Base-by-base conservation (phyloP, 1,140 invertebrate species). In the Cydia amplana region DNA sequence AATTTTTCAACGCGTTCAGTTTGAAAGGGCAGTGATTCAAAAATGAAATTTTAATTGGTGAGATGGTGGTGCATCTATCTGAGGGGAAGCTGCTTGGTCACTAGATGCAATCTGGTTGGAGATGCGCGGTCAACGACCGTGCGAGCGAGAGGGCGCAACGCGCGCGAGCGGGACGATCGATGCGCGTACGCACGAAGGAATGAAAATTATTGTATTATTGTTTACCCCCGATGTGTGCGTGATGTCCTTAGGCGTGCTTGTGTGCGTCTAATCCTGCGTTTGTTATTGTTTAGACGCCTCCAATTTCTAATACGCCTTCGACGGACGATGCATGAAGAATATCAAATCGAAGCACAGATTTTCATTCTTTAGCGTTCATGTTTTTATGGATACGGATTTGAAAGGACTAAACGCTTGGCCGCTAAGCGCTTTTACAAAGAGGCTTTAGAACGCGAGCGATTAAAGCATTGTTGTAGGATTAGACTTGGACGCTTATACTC, bases 101-200 rank as follows among this genome's bases (percentile, higher is more conserved):
- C 86, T 92, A 91, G 89, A 92, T 92, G 91, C 91, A 91, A 92
- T 92, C 89, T 91, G 83, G 86, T 87, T 84, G 79, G 86, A 91
- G 89, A 91, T 91, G 89, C 75, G 79, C 85, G 91, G 89, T 91
- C 91, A 85, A 79, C 82, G 90, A 90, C 89, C 89, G 83, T 73
- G 82, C 75, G 84, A 92, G 82, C 49, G 83, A 79, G 86, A 91
- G 73, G 77, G 77, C 76, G 76, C 65, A 82, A 87, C 74, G 79
- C 72, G 85, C 76, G 75, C 75, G 85, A 87, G 74, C 74, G 85
- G 65, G 82, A 91, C 80, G 75, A 77, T 81, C 82, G 84, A 87
- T 91, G 91, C 88, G 88, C 89, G 89, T 92, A 92, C 91, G 87
- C 90, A 91, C 87, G 88, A 90, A 92, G 87, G 87, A 92, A 91